phyloP scores from a whole-genome alignment of 2,113 vertebrate genomes.

The Xenopus borealis region DNA sequence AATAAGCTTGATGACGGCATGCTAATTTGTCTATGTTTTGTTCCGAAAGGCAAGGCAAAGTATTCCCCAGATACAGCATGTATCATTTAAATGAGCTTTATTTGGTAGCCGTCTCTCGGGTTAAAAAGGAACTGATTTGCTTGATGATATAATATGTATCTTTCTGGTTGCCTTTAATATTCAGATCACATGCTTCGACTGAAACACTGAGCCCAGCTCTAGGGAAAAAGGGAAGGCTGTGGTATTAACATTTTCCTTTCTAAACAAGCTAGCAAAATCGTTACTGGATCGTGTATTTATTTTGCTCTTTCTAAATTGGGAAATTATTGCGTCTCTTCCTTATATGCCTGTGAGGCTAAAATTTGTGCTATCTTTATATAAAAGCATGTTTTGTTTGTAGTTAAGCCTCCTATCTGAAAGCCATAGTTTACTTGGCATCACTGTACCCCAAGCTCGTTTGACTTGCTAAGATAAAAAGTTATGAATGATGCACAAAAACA shows the following conservation, averaged over 20 bases:
- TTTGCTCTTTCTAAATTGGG: too few species aligned
- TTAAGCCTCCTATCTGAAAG: too few species aligned
- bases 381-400: too few species aligned
- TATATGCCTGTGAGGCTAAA: too few species aligned
- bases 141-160: neutral
- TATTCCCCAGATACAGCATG: constrained; percentile 26
- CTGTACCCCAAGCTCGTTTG: too few species aligned
- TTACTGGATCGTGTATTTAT: too few species aligned
- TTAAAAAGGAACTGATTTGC: neutral
- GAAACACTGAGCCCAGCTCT: constrained; percentile 1
- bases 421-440: too few species aligned
- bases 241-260: neutral
- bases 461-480: too few species aligned
- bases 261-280: too few species aligned
- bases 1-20: constrained; percentile 18
- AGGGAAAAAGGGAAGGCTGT: neutral
- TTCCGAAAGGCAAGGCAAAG: constrained; percentile 3
- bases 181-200: constrained; percentile 2
- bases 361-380: too few species aligned
- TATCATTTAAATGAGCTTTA: neutral
- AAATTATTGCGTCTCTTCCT: too few species aligned
- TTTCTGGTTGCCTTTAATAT: neutral
- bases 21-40: constrained; percentile 23
- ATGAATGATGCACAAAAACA: too few species aligned
- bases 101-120: neutral